These are phyloP conservation scores for Brachylomia viminalis DNA, from an alignment of 2,888 invertebrate species.

Conservation along the genomic window DNA sequence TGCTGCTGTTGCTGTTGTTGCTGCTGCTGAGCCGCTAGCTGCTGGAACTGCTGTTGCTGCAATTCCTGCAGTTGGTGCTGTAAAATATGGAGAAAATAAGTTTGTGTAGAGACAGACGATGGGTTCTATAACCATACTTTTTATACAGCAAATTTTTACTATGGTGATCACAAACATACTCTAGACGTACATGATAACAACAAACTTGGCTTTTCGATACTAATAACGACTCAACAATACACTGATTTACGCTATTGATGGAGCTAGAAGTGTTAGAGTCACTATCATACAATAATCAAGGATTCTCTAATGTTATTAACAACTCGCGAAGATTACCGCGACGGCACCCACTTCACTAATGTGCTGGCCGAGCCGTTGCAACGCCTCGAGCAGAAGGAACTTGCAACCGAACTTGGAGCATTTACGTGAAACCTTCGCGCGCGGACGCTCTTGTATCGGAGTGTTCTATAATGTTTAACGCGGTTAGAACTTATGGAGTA, in stretches of 20 bases:
- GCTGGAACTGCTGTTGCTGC: slow-evolving; percentile 76
- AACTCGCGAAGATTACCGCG: slow-evolving; percentile 72
- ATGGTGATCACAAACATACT: slow-evolving; percentile 24
- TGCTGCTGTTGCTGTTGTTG: slow-evolving; percentile 79
- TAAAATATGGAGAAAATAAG: slow-evolving; percentile 57
- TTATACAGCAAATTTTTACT: slow-evolving; percentile 25
- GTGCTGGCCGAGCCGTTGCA: slow-evolving; percentile 85
- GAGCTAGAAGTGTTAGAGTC: slow-evolving; percentile 28
- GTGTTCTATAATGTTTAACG: slow-evolving; percentile 70
- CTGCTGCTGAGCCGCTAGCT: slow-evolving; percentile 75
- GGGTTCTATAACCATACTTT: slow-evolving; percentile 25
- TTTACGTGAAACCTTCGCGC: slow-evolving; percentile 95
- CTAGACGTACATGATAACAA: slow-evolving; percentile 51
- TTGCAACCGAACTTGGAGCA: slow-evolving; percentile 94
- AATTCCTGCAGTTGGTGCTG: slow-evolving; percentile 83
- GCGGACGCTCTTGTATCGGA: slow-evolving; percentile 95
- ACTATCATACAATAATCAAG: slow-evolving; percentile 35
- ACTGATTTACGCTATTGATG: slow-evolving; percentile 31
- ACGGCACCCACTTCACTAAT: slow-evolving; percentile 80
- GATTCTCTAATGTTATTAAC: slow-evolving; percentile 38
- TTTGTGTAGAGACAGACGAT: slow-evolving; percentile 45
- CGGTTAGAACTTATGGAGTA: slow-evolving; percentile 16
- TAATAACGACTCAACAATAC: slow-evolving; percentile 20
- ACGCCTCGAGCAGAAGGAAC: slow-evolving; percentile 83
- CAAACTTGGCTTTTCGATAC: slow-evolving; percentile 34